These are phyloP conservation scores for Diachasmimorpha longicaudata DNA, from an alignment of 1,140 invertebrate species.

Conservation along the genomic window DNA sequence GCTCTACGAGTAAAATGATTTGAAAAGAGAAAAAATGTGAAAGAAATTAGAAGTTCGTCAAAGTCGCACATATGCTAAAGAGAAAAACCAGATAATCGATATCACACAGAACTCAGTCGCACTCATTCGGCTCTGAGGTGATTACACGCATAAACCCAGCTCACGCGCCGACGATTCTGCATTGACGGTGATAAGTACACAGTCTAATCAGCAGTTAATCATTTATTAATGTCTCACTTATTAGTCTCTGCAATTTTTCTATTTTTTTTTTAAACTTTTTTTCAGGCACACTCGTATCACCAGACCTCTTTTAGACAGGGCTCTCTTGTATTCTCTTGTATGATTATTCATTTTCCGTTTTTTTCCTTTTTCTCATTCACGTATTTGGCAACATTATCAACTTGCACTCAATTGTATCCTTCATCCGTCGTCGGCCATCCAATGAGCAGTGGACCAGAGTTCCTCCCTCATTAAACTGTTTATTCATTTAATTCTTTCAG, in stretches of 20 bases:
- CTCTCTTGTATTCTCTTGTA: slow-evolving; percentile 13
- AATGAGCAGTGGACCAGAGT: slow-evolving; percentile 28
- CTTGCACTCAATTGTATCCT: slow-evolving; percentile 39
- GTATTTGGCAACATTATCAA: slow-evolving; percentile 45
- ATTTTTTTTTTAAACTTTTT: slow-evolving; percentile 13
- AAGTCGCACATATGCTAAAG: not conserved
- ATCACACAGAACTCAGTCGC: slow-evolving; percentile 3
- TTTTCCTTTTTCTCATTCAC: slow-evolving; percentile 22
- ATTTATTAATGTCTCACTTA: slow-evolving; percentile 22
- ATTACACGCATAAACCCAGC: slow-evolving; percentile 14
- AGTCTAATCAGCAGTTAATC: slow-evolving; percentile 10
- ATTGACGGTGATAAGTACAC: slow-evolving; percentile 10
- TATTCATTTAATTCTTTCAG: not conserved
- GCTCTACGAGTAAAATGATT: not conserved
- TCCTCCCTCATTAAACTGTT: slow-evolving; percentile 4
- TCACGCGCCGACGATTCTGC: slow-evolving; percentile 12
- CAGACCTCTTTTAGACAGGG: slow-evolving; percentile 33
- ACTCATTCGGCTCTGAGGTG: slow-evolving; percentile 9
- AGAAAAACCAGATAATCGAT: not conserved
- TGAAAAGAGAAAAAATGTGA: not conserved
- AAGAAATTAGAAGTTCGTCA: not conserved
- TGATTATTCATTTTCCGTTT: slow-evolving; percentile 2
- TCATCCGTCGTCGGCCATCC: slow-evolving; percentile 40
- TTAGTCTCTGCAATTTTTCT: slow-evolving; percentile 18
- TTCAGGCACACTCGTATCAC: slow-evolving; percentile 32